Evolutionary conservation across 1,140 invertebrate genomes (phyloP), one percentile per base, ranked within the genome.

Genomic region (Aphidius gifuensis): DNA sequence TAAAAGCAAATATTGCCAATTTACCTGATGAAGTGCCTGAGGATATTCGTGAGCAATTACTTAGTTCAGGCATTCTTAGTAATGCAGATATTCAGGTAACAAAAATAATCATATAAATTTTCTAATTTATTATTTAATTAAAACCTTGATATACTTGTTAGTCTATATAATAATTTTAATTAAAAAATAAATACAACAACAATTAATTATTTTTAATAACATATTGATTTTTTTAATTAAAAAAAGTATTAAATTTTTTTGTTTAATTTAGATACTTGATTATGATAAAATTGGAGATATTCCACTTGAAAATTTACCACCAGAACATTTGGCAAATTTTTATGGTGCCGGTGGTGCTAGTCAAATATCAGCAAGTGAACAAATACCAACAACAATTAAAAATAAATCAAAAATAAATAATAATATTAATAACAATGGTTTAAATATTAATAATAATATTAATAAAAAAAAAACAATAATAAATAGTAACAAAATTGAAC

Each of bases 241-340:
- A 16, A 16, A 16, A 16, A 16, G 16, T 16, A 16, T 16, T 16
- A 1, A 32, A 32, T 32, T 32, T 32, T 32, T 32, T 32, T 16
- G 16, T 16, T 32, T 32, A 32, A 32, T 32, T 32, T 32, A 32
- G 23, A 32, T 32, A 38, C 78, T 92, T 43, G 90, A 93, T 76
- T 92, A 92, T 66, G 91, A 93, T 71, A 93, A 94, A 82, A 86
- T 93, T 43, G 91, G 91, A n/a, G 91, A 92, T 69, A 92, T 91
- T 61, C 86, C 90, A 7, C 82, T 93, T 50, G 91, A 92, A 66
- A 91, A 88, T 64, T 76, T 93, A 54, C 90, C 91, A n/a, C 90
- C 91, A 9, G 91, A 93, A 73, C 91, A 92, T 60, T 74, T 93
- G 58, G 90, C 90, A 23, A 91, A 92, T 73, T 91, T 93, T 72